Base-by-base conservation (phyloP, 2,888 invertebrate species). In the Eupsilia transversa region DNA sequence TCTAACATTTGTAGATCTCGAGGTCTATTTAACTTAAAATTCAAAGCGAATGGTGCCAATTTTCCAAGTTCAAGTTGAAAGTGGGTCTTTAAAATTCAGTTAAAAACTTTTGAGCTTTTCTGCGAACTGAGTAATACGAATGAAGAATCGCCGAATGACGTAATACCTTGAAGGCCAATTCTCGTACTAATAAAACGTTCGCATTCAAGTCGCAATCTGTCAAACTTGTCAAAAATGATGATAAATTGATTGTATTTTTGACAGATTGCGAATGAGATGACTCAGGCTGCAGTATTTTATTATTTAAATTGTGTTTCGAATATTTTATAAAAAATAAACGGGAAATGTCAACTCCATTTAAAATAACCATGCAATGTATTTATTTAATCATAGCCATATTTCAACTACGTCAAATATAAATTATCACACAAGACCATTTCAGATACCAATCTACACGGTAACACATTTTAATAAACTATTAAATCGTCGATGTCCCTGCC, bases 71-170 rank as follows among this genome's bases (percentile, higher is more conserved):
- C 27, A 70, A 52, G 43, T 43, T 35, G 5, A 27, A 78, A 59
- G 27, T 43, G 30, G 57, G 52, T 76, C 35, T 69, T 70, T 43
- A 30, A 79, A 60, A 52, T 38, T 60, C 17, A 52, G 43, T 60
- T 79, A 7, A 1, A 9, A 43, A 72, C 20, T 35, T 65, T 20
- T 30, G 46, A 59, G 41, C 41, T 23, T 35, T 30, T 6, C 23
- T 9, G 12, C 7, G n/a, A 35, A 33, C 7, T 7, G 35, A 54
- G 12, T 54, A n/a, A 17, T 54, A 46, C 23, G 27, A 35, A n/a
- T 27, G 14, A 27, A 27, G 17, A 3, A 3, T 3, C 17, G 20
- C 20, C 14, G n/a, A 20, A 30, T 52, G 41, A 30, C 23, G 59
- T 1, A 43, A 27, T 41, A 33, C 17, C n/a, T n/a, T n/a, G n/a